A percentile compares a stretch with the other conserved stretches of the same genome.
Evolutionary conservation across 2,888 invertebrate genomes (phyloP).

Genomic region (Ornithoptera priamus): DNA sequence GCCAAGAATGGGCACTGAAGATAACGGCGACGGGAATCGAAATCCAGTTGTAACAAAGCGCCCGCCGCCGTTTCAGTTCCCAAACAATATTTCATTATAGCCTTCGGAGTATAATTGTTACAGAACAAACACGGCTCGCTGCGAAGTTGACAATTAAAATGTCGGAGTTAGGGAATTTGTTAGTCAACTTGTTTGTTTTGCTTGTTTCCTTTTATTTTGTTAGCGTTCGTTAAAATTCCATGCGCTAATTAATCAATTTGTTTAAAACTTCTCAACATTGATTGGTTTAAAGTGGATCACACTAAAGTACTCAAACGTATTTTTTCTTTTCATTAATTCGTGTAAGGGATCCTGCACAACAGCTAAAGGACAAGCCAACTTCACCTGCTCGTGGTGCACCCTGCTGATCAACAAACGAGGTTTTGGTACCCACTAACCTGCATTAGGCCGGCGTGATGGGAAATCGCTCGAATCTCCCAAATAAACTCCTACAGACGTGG

Average conservation of each 20-base stretch:
- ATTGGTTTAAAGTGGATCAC: background rate
- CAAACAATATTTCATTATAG: slow-evolving; percentile 38
- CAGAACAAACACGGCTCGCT: slow-evolving; percentile 36
- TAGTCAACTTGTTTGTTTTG: slow-evolving; percentile 28
- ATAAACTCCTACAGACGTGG: no score
- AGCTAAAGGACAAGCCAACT: no score
- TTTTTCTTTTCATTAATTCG: no score
- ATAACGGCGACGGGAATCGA: slow-evolving; percentile 27
- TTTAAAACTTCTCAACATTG: slow-evolving; percentile 4
- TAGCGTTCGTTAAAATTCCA: slow-evolving; percentile 24
- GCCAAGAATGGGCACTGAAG: slow-evolving; percentile 27
- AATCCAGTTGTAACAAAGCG: slow-evolving; percentile 30
- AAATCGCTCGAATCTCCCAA: no score
- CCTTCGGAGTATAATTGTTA: slow-evolving; percentile 40
- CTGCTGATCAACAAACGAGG: no score
- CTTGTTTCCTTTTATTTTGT: slow-evolving; percentile 30
- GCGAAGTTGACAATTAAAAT: slow-evolving; percentile 50
- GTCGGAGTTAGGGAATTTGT: slow-evolving; percentile 30
- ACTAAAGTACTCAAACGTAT: background rate
- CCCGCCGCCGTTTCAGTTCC: slow-evolving; percentile 26
- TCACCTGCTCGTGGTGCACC: no score
- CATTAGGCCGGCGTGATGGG: no score
- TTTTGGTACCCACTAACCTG: no score
- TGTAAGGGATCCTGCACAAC: no score
- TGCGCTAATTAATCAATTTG: slow-evolving; percentile 23